Evolutionary conservation across 2,888 invertebrate genomes (phyloP).

Genomic region (Drosophila recens): DNA sequence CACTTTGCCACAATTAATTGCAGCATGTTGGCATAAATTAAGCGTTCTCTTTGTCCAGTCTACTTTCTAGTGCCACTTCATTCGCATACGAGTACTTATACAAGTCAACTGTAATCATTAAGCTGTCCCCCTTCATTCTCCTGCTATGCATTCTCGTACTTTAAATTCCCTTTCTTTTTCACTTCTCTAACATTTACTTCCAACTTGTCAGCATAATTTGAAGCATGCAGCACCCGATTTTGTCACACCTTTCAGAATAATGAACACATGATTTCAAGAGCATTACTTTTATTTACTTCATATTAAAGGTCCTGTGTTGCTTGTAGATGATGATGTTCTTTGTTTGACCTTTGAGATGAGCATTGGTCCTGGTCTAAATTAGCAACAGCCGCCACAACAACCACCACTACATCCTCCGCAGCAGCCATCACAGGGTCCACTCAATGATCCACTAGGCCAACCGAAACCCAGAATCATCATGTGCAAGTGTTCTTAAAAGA

Average conservation of each 20-base stretch:
- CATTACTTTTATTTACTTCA: background rate
- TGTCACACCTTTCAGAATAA: background rate
- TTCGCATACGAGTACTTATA: background rate
- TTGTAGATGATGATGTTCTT: background rate
- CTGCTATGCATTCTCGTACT: background rate
- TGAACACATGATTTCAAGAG: background rate
- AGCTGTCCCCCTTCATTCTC: constrained; percentile 11
- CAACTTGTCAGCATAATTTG: background rate
- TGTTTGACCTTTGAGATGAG: background rate
- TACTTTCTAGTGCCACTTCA: constrained; percentile 2
- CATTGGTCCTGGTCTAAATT: background rate
- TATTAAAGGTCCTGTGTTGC: background rate
- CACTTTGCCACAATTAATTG: constrained; percentile 66
- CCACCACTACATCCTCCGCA: constrained; percentile 19
- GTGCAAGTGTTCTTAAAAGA: background rate
- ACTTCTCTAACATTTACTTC: background rate
- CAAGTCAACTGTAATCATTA: background rate
- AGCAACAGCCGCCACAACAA: constrained; percentile 2
- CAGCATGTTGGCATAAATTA: constrained; percentile 62
- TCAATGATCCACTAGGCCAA: constrained; percentile 56
- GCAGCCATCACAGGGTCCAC: constrained; percentile 48
- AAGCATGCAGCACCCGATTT: background rate
- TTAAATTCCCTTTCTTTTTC: background rate
- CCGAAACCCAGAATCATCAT: constrained; percentile 55
- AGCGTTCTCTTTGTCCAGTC: constrained; percentile 34